A percentile compares a stretch with the other conserved stretches of the same genome.
Conservation (phyloP, 2,113 vertebrate species). For the Anseranas semipalmata region DNA sequence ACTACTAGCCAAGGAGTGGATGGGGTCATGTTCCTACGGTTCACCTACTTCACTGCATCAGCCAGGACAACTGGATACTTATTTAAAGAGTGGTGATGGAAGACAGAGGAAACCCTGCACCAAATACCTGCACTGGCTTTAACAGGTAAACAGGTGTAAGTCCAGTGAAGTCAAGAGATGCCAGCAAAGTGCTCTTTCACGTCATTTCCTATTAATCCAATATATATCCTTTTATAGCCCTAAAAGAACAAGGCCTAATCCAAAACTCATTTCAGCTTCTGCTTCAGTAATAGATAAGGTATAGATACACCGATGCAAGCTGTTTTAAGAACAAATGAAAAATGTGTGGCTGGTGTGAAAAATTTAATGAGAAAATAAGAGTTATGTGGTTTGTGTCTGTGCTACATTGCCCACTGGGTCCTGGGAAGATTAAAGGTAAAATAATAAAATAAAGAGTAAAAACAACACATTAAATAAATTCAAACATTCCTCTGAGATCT, state of each 20-base stretch:
- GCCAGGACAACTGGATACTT: fast-evolving
- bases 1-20: not conserved
- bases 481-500: not conserved
- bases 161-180: not conserved
- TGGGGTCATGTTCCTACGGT: not conserved
- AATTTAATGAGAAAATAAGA: not conserved
- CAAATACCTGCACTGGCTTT: not conserved
- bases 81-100: not conserved
- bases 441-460: not conserved
- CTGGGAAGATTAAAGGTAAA: not conserved
- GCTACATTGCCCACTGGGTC: not conserved
- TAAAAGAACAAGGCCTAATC: not conserved
- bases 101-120: not conserved
- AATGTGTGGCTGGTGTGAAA: not conserved
- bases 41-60: not conserved
- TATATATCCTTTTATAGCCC: not conserved
- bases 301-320: not conserved
- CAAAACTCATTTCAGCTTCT: not conserved
- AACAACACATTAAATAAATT: not conserved
- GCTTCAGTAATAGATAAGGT: not conserved
- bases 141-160: not conserved
- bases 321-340: not conserved
- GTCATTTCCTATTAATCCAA: not conserved
- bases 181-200: not conserved
- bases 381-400: not conserved